Conservation (phyloP, 2,113 vertebrate species). For the Scomber colias region DNA sequence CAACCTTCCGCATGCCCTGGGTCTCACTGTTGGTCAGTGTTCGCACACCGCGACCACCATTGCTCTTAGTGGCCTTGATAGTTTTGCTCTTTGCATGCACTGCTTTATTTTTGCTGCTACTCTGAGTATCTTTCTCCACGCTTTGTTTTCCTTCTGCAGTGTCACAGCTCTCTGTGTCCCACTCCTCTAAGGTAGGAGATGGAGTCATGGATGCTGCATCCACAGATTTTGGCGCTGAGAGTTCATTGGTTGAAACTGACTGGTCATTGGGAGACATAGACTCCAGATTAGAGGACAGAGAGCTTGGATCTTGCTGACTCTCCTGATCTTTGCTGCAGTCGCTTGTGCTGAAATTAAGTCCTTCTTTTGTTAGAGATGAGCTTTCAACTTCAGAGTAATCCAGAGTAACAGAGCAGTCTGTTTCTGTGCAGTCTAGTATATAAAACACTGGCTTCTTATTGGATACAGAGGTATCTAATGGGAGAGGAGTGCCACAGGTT, state of each 20-base stretch:
- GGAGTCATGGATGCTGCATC: slow-evolving; percentile 54
- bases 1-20: slow-evolving; percentile 92
- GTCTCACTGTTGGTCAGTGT: slow-evolving; percentile 88
- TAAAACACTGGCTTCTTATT: slow-evolving; percentile 82
- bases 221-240: slow-evolving; percentile 49
- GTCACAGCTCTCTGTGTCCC: slow-evolving; percentile 80
- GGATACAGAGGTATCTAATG: slow-evolving; percentile 83
- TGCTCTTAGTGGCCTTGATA: slow-evolving; percentile 72
- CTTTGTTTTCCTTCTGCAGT: slow-evolving; percentile 68
- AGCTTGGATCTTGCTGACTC: slow-evolving; percentile 69
- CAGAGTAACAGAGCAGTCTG: slow-evolving; percentile 91
- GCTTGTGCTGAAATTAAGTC: slow-evolving; percentile 53
- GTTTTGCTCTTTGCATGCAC: slow-evolving; percentile 73
- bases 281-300: slow-evolving; percentile 81
- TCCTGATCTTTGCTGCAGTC: slow-evolving; percentile 54
- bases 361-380: slow-evolving; percentile 68
- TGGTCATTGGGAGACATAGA: slow-evolving; percentile 73
- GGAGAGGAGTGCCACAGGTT: slow-evolving; percentile 81
- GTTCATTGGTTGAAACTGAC: slow-evolving; percentile 69
- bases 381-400: slow-evolving; percentile 90
- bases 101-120: slow-evolving; percentile 63
- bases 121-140: slow-evolving; percentile 49
- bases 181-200: slow-evolving; percentile 76
- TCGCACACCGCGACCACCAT: slow-evolving; percentile 81
- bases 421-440: slow-evolving; percentile 87